Evolutionary conservation across 2,113 vertebrate species (phyloP).

Genomic region (Percopsis transmontana): DNA sequence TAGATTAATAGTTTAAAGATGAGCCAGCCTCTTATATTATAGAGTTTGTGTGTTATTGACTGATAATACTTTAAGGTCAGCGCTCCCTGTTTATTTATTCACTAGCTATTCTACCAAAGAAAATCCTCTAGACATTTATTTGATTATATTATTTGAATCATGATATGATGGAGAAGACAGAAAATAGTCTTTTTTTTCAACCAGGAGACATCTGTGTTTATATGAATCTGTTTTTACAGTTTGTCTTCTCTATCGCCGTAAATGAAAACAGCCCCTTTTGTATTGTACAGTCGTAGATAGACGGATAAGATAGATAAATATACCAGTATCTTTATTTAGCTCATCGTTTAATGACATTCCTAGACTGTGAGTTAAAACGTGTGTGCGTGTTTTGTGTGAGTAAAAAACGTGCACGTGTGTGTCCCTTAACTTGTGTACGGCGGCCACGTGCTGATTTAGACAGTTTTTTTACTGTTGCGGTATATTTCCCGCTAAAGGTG

Average conservation of each 20-base stretch:
- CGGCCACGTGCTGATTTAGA: conserved; percentile 42
- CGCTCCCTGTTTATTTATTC: conserved; percentile 26
- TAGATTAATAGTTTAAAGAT: background rate
- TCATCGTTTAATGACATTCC: no score
- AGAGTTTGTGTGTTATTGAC: conserved; percentile 7
- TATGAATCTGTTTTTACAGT: no score
- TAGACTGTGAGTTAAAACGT: no score
- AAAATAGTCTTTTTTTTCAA: background rate
- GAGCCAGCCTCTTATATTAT: background rate
- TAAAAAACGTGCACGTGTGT: background rate
- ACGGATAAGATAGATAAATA: no score
- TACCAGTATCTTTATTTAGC: no score
- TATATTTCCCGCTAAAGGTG: background rate
- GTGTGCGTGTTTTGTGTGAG: conserved; percentile 1
- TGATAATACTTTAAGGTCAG: conserved; percentile 10
- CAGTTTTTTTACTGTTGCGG: conserved; percentile 43
- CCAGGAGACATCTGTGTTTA: no score
- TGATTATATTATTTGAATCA: conserved; percentile 1
- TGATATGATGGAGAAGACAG: conserved; percentile 7
- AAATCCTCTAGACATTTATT: conserved; percentile 12
- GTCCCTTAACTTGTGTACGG: conserved; percentile 1
- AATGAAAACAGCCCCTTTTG: no score
- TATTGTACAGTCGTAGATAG: no score
- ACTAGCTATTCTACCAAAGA: conserved; percentile 57
- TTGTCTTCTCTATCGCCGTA: no score